Conservation (phyloP, 2,113 vertebrate genomes). For the Jaculus jaculus region DNA sequence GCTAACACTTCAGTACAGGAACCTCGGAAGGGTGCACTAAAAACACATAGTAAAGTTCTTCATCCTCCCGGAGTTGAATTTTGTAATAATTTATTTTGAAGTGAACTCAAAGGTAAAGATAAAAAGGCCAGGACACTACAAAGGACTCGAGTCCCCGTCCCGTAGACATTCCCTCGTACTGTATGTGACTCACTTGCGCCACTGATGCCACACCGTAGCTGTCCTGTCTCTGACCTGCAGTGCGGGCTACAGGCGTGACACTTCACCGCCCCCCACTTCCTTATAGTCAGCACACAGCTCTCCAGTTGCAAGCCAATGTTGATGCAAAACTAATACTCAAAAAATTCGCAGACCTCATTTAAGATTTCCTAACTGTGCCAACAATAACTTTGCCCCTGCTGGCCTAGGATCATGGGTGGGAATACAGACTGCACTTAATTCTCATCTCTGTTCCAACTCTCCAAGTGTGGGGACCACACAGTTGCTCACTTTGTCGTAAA, state of each 20-base stretch:
- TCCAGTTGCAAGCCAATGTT: not conserved
- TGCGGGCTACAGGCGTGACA: not conserved
- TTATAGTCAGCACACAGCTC: not conserved
- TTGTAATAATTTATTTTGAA: constrained; percentile 22
- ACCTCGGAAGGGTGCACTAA: not conserved
- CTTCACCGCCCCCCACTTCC: not conserved
- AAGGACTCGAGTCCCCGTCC: not conserved
- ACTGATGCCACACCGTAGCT: not conserved
- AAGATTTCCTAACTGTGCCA: not conserved
- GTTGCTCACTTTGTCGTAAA: not conserved
- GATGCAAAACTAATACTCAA: not conserved
- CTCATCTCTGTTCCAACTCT: not conserved
- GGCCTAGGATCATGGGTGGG: not conserved
- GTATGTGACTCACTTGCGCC: not conserved
- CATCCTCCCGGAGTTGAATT: not conserved
- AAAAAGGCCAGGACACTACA: not conserved
- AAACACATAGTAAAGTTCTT: not conserved
- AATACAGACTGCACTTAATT: not conserved
- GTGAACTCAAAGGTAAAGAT: constrained; percentile 12
- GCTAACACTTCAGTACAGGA: not conserved
- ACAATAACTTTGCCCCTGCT: not conserved
- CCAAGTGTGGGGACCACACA: not conserved
- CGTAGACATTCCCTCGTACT: not conserved
- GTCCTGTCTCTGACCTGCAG: not conserved
- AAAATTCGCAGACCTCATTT: not conserved